Evolutionary conservation across 2,888 invertebrate species (phyloP), one percentile per base, ranked within the genome.

Genomic region (Polyommatus iphigenia): DNA sequence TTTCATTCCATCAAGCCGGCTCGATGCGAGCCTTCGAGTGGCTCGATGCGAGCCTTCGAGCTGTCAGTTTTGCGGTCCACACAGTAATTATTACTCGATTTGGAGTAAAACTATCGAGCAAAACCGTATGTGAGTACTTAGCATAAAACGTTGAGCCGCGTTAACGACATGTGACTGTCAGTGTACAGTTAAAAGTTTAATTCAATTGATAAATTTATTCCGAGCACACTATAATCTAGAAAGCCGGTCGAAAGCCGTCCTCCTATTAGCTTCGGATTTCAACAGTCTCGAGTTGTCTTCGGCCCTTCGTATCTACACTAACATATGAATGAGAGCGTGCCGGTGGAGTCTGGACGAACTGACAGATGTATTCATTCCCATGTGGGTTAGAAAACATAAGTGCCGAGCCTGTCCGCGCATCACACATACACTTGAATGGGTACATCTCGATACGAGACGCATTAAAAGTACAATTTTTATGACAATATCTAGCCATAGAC

Each of bases 331-430:
- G 87, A 88, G 85, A 83, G 83, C 84, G 82, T 81, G 80, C 85
- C 85, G 87, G 89, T 85, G 86, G 86, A 84, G 85, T 85, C 85
- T 82, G 80, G 81, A 83, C 81, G 78, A 81, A 83, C 82, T 83
- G 89, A 88, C 90, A 89, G 87, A 87, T 88, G 89, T 84, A 88
- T 86, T 87, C 87, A 85, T 86, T 87, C 86, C 87, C 87, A 87
- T 86, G 87, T 86, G 85, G 85, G 86, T 85, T 84, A 84, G 83
- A 83, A 82, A 82, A 84, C 81, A 82, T 82, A 83, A 85, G 84
- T 83, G 83, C 81, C 81, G 82, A 80, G 79, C 83, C 80, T 84
- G 83, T 84, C 67, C 15, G 6, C 67, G 29, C 32, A 67, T 67
- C 84, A 85, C 84, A 83, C 80, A 82, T 81, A 81, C 84, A 84